Evolutionary conservation across 2,888 invertebrate species (phyloP).

Genomic region (Leuctra nigra): DNA sequence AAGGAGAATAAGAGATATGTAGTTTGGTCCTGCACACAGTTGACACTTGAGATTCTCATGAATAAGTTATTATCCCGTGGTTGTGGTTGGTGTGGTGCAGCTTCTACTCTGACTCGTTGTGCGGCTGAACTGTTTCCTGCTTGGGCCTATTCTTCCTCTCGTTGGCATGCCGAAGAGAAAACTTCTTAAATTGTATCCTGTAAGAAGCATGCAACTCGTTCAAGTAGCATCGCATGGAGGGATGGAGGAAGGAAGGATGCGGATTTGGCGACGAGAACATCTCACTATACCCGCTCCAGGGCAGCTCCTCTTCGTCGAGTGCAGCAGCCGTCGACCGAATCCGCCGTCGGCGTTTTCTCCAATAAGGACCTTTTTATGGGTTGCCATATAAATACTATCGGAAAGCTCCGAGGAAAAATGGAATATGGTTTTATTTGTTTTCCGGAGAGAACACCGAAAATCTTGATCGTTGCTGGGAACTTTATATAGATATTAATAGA

Average conservation of each 20-base stretch:
- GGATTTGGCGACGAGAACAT: not conserved
- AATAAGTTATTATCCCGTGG: slow-evolving; percentile 21
- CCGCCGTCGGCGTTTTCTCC: too few species aligned
- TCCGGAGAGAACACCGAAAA: not conserved
- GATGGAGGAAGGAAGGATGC: not conserved
- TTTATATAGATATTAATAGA: not conserved
- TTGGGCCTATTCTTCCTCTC: not conserved
- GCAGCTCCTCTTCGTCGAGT: too few species aligned
- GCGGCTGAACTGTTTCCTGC: slow-evolving; percentile 7
- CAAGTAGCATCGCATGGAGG: not conserved
- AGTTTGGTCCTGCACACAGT: slow-evolving; percentile 15
- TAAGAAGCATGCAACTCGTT: not conserved
- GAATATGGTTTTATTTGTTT: not conserved
- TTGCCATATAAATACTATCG: slow-evolving; percentile 5
- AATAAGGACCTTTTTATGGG: too few species aligned
- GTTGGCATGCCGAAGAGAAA: not conserved
- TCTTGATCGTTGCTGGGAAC: not conserved
- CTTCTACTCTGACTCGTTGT: not conserved
- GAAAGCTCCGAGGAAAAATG: not conserved
- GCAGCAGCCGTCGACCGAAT: too few species aligned
- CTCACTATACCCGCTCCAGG: not conserved
- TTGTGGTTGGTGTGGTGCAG: not conserved
- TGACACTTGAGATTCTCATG: slow-evolving; percentile 22
- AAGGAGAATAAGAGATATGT: slow-evolving; percentile 17
- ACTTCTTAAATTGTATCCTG: not conserved